Conservation (phyloP, 2,113 vertebrate species). For the Boleophthalmus pectinirostris region DNA sequence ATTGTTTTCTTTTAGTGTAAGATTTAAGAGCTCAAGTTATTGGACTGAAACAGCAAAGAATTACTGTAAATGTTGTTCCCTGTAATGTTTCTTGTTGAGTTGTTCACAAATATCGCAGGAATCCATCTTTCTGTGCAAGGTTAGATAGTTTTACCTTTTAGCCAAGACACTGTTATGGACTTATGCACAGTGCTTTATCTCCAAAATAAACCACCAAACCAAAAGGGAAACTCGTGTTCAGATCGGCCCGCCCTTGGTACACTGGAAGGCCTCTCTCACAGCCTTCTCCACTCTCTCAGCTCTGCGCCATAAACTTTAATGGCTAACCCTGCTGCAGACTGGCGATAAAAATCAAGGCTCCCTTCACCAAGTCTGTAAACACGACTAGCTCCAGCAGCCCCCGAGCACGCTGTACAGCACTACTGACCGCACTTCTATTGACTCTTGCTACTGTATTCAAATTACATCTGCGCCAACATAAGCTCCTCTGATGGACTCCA, state of each 20-base stretch:
- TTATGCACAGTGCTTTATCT: neutral
- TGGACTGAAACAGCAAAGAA: no score
- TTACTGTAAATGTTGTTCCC: no score
- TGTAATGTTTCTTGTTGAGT: no score
- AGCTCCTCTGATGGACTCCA: slow-evolving; percentile 9
- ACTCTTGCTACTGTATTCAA: slow-evolving; percentile 19
- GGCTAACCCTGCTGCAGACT: slow-evolving; percentile 56
- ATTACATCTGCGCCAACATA: slow-evolving; percentile 16
- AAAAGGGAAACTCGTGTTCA: slow-evolving; percentile 22
- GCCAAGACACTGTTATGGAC: neutral
- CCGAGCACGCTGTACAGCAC: slow-evolving; percentile 23
- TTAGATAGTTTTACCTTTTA: neutral
- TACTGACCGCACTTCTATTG: slow-evolving; percentile 24
- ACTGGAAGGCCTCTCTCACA: slow-evolving; percentile 16
- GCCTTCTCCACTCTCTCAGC: slow-evolving; percentile 14
- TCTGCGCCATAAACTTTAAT: slow-evolving; percentile 71
- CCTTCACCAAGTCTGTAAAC: slow-evolving; percentile 63
- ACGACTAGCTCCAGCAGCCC: slow-evolving; percentile 49
- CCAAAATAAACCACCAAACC: slow-evolving; percentile 16
- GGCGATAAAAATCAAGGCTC: slow-evolving; percentile 67
- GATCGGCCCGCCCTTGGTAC: slow-evolving; percentile 40
- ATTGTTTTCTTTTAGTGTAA: no score
- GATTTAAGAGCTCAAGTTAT: no score
- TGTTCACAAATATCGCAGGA: no score
- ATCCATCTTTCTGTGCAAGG: no score